phyloP scores from a whole-genome alignment of 2,113 vertebrate species.

The Phoenicopterus ruber region DNA sequence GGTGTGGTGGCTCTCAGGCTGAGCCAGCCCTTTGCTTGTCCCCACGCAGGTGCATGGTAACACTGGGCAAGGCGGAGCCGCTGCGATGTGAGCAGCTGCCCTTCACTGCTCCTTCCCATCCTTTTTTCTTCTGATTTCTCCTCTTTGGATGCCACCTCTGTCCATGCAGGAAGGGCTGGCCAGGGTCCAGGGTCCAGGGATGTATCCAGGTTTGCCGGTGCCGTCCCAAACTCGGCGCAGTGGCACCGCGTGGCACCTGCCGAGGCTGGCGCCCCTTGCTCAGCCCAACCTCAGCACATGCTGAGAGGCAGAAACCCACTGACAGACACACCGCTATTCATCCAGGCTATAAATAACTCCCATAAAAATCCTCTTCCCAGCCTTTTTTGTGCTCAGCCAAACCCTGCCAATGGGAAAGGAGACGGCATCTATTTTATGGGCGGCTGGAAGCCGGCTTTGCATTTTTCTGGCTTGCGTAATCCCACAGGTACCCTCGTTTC shows the following conservation, averaged over 20 bases:
- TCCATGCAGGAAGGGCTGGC: neutral
- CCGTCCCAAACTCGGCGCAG: neutral
- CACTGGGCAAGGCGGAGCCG: neutral
- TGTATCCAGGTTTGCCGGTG: neutral
- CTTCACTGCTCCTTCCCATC: neutral
- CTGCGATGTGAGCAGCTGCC: neutral
- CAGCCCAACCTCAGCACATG: neutral
- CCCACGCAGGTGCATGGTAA: neutral
- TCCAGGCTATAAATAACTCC: conserved; percentile 33
- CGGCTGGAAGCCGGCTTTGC: conserved; percentile 22
- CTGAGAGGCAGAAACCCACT: neutral
- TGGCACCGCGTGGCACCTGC: neutral
- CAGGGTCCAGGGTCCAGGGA: no score
- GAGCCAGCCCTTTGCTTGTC: neutral
- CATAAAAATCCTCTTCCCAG: conserved; percentile 33
- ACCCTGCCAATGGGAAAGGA: conserved; percentile 34
- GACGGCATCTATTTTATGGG: conserved; percentile 50
- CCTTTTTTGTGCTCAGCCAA: conserved; percentile 28
- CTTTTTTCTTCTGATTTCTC: neutral
- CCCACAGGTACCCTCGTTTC: conserved; percentile 39
- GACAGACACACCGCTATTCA: neutral
- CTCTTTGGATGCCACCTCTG: neutral
- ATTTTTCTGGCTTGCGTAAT: conserved; percentile 15
- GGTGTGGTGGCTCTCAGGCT: rapidly evolving
- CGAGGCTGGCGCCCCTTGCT: neutral